phyloP scores from a whole-genome alignment of 2,113 vertebrate species.

The Cacatua alba region DNA sequence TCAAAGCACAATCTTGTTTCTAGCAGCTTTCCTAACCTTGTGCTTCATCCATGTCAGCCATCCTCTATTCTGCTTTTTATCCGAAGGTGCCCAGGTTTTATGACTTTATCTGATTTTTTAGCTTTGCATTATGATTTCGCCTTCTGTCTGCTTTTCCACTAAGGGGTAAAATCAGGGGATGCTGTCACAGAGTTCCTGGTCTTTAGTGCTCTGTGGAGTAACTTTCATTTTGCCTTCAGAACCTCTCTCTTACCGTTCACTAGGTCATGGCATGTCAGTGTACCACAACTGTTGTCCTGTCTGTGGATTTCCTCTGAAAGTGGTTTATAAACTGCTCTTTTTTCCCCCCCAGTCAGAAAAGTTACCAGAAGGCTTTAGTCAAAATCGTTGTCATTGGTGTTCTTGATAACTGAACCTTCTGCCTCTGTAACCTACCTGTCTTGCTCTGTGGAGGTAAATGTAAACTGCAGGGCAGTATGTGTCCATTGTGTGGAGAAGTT shows the following conservation, averaged over 20 bases:
- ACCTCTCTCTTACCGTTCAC: neutral
- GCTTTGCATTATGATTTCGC: no score
- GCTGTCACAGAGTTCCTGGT: neutral
- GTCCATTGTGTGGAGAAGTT: neutral
- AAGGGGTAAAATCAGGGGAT: neutral
- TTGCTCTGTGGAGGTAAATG: neutral
- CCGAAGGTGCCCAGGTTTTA: no score
- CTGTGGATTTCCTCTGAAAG: neutral
- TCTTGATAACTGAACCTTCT: neutral
- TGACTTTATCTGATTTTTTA: no score
- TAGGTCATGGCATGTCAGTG: neutral
- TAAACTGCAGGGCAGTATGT: neutral
- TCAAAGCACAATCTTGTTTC: no score
- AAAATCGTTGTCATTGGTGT: fast-evolving
- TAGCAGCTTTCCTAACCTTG: no score
- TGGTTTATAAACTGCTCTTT: neutral
- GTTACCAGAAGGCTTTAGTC: neutral
- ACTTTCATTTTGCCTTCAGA: neutral
- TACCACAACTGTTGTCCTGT: neutral
- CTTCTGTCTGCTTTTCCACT: no score
- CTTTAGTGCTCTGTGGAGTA: neutral
- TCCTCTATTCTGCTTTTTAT: no score
- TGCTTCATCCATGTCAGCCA: no score
- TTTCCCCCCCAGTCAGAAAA: neutral
- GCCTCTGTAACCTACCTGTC: neutral